phyloP scores from a whole-genome alignment of 2,797 vertebrate species.

The Nyctalus aviator region DNA sequence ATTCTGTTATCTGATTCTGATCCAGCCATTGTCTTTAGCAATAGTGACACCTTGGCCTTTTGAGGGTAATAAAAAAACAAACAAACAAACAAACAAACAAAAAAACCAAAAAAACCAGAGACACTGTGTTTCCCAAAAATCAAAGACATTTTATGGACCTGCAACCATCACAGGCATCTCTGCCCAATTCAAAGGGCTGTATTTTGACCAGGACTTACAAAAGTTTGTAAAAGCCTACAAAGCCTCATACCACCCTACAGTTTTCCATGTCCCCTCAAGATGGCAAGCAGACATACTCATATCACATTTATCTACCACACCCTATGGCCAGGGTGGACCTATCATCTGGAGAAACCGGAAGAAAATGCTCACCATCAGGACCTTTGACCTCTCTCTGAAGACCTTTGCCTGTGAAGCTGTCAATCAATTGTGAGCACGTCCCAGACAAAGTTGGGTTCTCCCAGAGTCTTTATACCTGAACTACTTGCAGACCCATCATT shows the following conservation, averaged over 20 bases:
- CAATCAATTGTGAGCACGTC: not conserved
- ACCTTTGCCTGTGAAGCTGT: not conserved
- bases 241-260: not conserved
- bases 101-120: not conserved
- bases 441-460: not conserved
- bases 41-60: not conserved
- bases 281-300: not conserved
- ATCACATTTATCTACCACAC: not conserved
- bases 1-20: not conserved
- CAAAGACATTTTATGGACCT: not conserved
- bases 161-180: not conserved
- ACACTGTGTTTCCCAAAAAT: not conserved
- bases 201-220: not conserved
- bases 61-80: not conserved
- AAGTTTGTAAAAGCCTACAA: not conserved
- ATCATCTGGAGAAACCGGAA: slow-evolving; percentile 36
- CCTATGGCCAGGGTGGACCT: not conserved
- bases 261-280: not conserved
- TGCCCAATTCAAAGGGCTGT: not conserved
- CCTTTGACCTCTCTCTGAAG: not conserved
- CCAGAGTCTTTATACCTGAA: not conserved
- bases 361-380: not conserved
- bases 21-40: slow-evolving; percentile 22
- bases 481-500: not conserved
- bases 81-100: too few relatives aligned